Percentiles rank a stretch among this genome's conserved stretches.
These are phyloP conservation scores for Macroramphosus scolopax DNA, from an alignment of 2,797 vertebrate species.

Conservation along the genomic window DNA sequence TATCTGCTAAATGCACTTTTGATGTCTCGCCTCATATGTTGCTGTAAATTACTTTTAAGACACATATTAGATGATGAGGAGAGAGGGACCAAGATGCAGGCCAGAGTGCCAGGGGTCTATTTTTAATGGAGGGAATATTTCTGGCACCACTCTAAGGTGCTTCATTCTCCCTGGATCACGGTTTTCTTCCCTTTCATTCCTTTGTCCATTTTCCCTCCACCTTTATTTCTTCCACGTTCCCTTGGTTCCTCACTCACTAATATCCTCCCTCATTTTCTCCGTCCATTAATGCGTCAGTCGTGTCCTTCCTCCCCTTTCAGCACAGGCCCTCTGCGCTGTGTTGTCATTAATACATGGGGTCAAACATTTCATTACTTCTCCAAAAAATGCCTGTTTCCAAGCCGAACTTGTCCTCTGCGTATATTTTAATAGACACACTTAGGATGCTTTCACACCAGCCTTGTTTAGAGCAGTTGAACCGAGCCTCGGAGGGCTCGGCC, in stretches of 20 bases:
- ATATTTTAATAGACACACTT: no score
- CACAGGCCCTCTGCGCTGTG: slow-evolving; percentile 9
- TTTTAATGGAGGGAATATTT: slow-evolving; percentile 49
- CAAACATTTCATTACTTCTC: no score
- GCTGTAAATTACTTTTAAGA: slow-evolving; percentile 74
- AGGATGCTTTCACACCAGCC: no score
- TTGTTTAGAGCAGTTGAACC: no score
- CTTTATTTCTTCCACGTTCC: neutral
- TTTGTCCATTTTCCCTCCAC: neutral
- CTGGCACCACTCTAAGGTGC: slow-evolving; percentile 35
- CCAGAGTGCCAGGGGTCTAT: slow-evolving; percentile 36
- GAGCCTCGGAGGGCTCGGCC: no score
- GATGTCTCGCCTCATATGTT: slow-evolving; percentile 70
- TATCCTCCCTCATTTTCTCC: neutral
- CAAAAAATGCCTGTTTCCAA: no score
- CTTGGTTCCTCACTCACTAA: slow-evolving; percentile 2
- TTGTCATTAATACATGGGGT: neutral
- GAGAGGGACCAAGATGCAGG: slow-evolving; percentile 30
- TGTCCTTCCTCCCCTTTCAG: slow-evolving; percentile 7
- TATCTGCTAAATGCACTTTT: slow-evolving; percentile 77
- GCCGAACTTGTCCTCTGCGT: no score
- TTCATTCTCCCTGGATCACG: slow-evolving; percentile 5
- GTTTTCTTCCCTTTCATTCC: neutral
- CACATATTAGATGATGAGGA: slow-evolving; percentile 44
- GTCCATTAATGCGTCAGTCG: slow-evolving; percentile 5